Evolutionary conservation across 2,888 invertebrate species (phyloP), one percentile per base, ranked within the genome.

Genomic region (Ashinkailepas kermadecensis): DNA sequence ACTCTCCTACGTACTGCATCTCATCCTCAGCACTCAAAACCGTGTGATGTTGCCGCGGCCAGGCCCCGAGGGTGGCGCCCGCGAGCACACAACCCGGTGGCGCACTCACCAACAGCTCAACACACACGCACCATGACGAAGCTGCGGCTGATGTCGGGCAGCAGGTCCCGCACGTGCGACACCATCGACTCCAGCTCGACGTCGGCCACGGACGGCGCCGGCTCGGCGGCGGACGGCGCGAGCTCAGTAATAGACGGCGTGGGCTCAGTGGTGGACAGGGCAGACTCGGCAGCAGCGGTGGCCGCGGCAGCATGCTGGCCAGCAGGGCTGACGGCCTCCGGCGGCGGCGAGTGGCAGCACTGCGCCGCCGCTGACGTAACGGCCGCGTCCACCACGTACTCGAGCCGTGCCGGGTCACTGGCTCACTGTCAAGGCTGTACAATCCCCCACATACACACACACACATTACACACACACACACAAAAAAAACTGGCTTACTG

Each of bases 141-240:
- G 62, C 91, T 94, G 85, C 93, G 93, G 0, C 95, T 95, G 80
- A 95, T 89, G 88, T 95, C 91, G 4, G 94, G 94, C 78, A 97
- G 88, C 82, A 96, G 87, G 86, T 94, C 94, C 85, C 91, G 92
- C 0, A 94, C 92, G 88, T 91, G 90, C 56, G 89, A 89, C 56
- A 93, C 90, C 74, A 91, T 87, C 86, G 87, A 88, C 85, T 83
- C 90, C 84, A 86, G 87, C 84, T 88, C 87, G 7, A 88, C 85
- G 54, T 88, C 88, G 15, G 85, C 85, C 11, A 87, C 84, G 81
- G 84, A 84, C 58, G 86, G 82, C 7, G 84, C 84, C 13, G 86
- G 87, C 83, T 86, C 58, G 12, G 81, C 65, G 11, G 81, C 82
- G 6, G 54, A 74, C 54, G 80, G 59, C 18, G 8, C 81, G 13